These are phyloP conservation scores for Asobara japonica DNA, from an alignment of 1,140 invertebrate species.

Conservation along the genomic window DNA sequence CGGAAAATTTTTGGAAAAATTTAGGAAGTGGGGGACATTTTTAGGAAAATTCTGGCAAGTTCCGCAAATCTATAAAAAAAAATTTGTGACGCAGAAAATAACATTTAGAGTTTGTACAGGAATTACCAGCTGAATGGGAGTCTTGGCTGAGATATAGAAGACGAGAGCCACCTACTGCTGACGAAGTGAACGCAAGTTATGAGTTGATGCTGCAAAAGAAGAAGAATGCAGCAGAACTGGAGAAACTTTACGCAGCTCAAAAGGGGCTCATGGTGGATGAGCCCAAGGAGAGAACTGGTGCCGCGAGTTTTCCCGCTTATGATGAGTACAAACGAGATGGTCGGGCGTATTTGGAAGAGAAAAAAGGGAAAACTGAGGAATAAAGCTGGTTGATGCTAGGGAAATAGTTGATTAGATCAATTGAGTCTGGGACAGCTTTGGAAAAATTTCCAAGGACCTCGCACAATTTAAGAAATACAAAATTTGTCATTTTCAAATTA, in stretches of 20 bases:
- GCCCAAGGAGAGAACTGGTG: not conserved
- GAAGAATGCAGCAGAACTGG: slow-evolving; percentile 77
- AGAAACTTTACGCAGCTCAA: slow-evolving; percentile 51
- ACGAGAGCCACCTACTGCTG: slow-evolving; percentile 73
- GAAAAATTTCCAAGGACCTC: too few species aligned
- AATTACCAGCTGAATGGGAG: slow-evolving; percentile 85
- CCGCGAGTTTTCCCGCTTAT: slow-evolving; percentile 49
- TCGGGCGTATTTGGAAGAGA: slow-evolving; percentile 34
- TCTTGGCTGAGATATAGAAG: slow-evolving; percentile 81
- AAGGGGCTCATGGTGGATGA: not conserved
- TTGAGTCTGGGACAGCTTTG: not conserved
- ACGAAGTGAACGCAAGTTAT: slow-evolving; percentile 78
- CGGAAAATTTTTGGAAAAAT: too few species aligned
- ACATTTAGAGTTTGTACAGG: too few species aligned
- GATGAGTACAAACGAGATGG: slow-evolving; percentile 51
- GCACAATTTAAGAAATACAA: too few species aligned
- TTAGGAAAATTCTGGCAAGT: too few species aligned
- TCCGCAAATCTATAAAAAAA: too few species aligned
- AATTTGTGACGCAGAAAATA: too few species aligned
- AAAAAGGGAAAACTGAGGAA: not conserved
- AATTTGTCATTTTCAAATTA: too few species aligned
- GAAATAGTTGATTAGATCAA: not conserved
- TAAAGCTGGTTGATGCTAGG: not conserved
- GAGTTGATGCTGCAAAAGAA: slow-evolving; percentile 77
- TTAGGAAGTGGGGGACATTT: too few species aligned